Conservation (phyloP, 1,140 invertebrate species). For the Drosophila novamexicana region DNA sequence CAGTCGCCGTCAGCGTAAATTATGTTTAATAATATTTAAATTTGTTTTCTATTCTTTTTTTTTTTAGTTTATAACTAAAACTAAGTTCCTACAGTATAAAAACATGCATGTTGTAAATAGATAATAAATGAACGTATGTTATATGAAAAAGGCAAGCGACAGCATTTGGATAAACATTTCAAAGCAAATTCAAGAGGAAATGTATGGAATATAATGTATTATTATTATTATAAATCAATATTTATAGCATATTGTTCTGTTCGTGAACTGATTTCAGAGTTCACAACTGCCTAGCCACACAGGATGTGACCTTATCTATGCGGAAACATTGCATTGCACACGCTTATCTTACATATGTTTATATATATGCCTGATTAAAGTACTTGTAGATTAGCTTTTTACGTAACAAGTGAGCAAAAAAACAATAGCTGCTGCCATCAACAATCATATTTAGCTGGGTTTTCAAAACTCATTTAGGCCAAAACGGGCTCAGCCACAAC, state of each 20-base stretch:
- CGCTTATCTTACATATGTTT: not conserved
- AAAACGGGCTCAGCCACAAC: constrained; percentile 1
- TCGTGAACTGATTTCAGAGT: no score
- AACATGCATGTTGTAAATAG: constrained; percentile 17
- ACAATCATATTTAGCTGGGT: constrained; percentile 18
- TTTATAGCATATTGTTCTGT: no score
- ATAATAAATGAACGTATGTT: constrained; percentile 12
- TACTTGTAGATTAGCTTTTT: constrained; percentile 2
- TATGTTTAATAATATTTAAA: constrained; percentile 9
- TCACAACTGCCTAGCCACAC: not conserved
- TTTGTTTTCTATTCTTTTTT: constrained; percentile 7
- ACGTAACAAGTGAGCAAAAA: not conserved
- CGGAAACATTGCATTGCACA: not conserved
- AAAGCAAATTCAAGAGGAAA: no score
- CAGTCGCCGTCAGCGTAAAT: constrained; percentile 20
- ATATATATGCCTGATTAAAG: not conserved
- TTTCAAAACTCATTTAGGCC: constrained; percentile 6
- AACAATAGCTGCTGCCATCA: constrained; percentile 13
- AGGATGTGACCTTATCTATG: not conserved
- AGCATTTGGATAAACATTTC: no score
- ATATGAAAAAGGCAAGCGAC: constrained; percentile 1
- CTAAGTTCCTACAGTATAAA: constrained; percentile 27
- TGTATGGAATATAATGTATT: no score
- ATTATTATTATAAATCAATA: no score
- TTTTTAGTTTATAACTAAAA: not conserved